These are phyloP conservation scores for Drosophila stalkeri DNA, from an alignment of 2,888 invertebrate species.

Conservation along the genomic window DNA sequence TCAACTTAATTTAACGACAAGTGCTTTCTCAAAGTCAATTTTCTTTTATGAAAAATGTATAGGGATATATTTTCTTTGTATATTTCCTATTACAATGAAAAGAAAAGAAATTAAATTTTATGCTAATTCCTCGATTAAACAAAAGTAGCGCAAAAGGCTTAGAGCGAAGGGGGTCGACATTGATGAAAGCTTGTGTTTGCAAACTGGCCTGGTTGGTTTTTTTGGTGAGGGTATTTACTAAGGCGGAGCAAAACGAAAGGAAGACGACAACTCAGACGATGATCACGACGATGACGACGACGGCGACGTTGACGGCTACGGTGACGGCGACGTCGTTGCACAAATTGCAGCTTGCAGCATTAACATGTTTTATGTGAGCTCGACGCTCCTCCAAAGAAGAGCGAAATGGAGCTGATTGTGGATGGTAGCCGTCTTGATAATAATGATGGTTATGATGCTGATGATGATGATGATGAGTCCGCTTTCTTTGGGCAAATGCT, in stretches of 20 bases:
- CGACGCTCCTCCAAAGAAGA: conserved; percentile 13
- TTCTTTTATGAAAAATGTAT: no score
- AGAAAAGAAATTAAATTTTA: background rate
- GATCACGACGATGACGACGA: conserved; percentile 9
- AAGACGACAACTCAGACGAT: conserved; percentile 23
- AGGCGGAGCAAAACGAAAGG: conserved; percentile 18
- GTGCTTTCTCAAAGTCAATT: no score
- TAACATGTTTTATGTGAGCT: conserved; percentile 67
- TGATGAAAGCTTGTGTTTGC: background rate
- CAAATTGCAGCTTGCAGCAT: conserved; percentile 76
- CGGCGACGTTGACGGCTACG: background rate
- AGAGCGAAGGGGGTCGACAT: background rate
- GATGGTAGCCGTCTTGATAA: conserved; percentile 3
- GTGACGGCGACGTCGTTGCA: conserved; percentile 23
- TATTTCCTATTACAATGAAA: background rate
- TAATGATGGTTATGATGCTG: background rate
- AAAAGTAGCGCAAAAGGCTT: background rate
- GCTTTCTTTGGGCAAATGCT: conserved; percentile 36
- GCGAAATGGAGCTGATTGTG: conserved; percentile 16
- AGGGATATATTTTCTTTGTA: no score
- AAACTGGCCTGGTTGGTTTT: conserved; percentile 1
- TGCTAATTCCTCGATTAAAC: background rate
- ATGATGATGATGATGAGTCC: background rate
- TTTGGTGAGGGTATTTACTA: conserved; percentile 33
- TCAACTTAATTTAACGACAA: no score